phyloP scores from a whole-genome alignment of 2,113 vertebrate species.

The Cololabis saira region DNA sequence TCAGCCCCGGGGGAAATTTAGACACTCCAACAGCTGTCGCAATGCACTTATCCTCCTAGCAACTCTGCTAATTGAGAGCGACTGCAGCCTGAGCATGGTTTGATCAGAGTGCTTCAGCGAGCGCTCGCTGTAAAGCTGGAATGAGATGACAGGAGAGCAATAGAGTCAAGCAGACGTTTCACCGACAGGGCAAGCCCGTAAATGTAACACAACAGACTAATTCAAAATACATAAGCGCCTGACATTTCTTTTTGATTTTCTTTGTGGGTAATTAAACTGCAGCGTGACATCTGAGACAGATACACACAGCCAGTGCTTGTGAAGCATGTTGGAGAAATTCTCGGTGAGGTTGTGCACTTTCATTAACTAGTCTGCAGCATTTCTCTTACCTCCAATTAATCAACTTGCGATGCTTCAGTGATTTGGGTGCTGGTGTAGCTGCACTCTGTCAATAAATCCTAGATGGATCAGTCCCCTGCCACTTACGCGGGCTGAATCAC shows the following conservation, averaged over 20 bases:
- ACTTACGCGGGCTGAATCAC: constrained; percentile 59
- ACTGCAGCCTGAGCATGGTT: constrained; percentile 56
- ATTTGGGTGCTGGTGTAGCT: constrained; percentile 56
- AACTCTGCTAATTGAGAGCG: constrained; percentile 67
- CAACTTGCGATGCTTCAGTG: constrained; percentile 70
- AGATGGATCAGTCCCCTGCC: constrained; percentile 68
- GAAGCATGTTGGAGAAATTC: not conserved
- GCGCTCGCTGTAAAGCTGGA: constrained; percentile 28
- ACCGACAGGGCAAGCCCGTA: constrained; percentile 33
- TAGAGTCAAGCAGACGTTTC: constrained; percentile 43
- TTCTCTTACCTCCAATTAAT: constrained; percentile 69
- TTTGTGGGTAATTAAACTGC: constrained; percentile 32
- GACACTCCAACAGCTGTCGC: constrained; percentile 66
- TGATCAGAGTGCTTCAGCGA: constrained; percentile 50
- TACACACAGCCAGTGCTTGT: not conserved
- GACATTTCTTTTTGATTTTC: constrained; percentile 17
- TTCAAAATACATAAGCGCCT: not conserved
- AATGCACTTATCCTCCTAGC: constrained; percentile 63
- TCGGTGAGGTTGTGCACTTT: constrained; percentile 20
- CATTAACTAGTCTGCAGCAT: constrained; percentile 53
- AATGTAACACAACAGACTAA: constrained; percentile 33
- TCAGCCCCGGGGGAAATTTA: constrained; percentile 44
- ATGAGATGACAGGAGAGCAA: constrained; percentile 37
- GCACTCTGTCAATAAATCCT: constrained; percentile 68
- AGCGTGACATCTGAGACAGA: constrained; percentile 15